These are phyloP conservation scores for Pavo muticus DNA, from an alignment of 2,113 vertebrate genomes.

Conservation along the genomic window DNA sequence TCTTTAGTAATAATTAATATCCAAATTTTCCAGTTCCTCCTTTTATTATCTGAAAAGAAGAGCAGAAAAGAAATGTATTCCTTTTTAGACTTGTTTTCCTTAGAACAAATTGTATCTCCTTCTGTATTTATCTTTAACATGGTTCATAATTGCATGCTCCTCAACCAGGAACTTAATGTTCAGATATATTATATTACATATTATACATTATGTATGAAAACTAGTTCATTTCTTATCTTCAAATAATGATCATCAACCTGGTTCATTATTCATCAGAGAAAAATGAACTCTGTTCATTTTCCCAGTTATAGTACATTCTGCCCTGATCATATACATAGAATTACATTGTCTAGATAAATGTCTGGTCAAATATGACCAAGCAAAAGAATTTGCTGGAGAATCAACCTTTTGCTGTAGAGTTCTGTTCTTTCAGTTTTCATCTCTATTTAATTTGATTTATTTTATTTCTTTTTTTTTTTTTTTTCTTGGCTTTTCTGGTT, in stretches of 20 bases:
- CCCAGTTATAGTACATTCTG: conserved; percentile 36
- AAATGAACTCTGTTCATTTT: conserved; percentile 60
- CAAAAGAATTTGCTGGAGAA: conserved; percentile 27
- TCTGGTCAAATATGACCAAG: conserved; percentile 34
- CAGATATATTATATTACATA: conserved; percentile 51
- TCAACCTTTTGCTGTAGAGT: neutral
- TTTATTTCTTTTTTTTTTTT: neutral
- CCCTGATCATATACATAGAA: neutral
- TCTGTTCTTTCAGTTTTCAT: neutral
- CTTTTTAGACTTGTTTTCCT: conserved; percentile 31
- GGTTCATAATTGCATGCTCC: conserved; percentile 39
- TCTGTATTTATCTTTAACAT: conserved; percentile 61
- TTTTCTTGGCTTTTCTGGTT: neutral
- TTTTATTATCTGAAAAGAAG: neutral
- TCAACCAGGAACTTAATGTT: conserved; percentile 31
- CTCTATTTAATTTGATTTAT: neutral
- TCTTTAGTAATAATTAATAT: neutral
- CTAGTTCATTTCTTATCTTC: conserved; percentile 67
- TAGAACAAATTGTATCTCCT: conserved; percentile 27
- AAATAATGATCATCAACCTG: conserved; percentile 66
- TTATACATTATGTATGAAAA: conserved; percentile 72
- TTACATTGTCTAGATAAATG: conserved; percentile 37
- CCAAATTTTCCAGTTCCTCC: neutral
- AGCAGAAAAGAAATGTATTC: neutral
- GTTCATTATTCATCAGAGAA: conserved; percentile 70